Conservation (phyloP, 1,140 invertebrate species). For the Ridgeia piscesae region DNA sequence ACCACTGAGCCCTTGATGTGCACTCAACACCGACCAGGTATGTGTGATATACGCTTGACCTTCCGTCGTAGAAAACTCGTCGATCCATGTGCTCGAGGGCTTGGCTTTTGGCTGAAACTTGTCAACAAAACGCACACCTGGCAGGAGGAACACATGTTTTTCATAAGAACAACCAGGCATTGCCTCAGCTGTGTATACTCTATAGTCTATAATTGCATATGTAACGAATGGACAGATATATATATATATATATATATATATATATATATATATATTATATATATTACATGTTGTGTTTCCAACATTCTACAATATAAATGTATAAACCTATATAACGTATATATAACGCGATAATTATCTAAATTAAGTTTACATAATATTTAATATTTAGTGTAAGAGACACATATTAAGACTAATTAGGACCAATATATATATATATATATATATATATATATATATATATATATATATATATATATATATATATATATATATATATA, state of each 20-base stretch:
- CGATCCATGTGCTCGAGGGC: background rate
- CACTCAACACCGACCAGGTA: background rate
- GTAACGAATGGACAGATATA: background rate
- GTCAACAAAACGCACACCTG: background rate
- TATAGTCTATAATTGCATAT: too few species aligned
- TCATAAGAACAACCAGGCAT: background rate
- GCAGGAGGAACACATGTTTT: background rate
- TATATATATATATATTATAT: background rate
- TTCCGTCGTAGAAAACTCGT: background rate
- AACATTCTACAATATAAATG: background rate
- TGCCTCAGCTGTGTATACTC: too few species aligned
- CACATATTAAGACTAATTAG: too few species aligned
- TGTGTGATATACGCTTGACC: background rate
- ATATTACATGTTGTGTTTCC: background rate
- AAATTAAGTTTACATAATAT: too few species aligned
- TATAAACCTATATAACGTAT: background rate
- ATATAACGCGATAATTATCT: too few species aligned
- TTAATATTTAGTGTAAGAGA: too few species aligned
- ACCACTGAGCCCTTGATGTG: background rate
- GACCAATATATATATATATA: too few species aligned
- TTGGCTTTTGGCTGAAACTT: background rate
- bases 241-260: background rate
- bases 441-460: too few species aligned
- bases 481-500: too few species aligned
- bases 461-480: too few species aligned